Evolutionary conservation across 2,888 invertebrate genomes (phyloP), one percentile per base, ranked within the genome.

Genomic region (Teinopalpus imperialis): DNA sequence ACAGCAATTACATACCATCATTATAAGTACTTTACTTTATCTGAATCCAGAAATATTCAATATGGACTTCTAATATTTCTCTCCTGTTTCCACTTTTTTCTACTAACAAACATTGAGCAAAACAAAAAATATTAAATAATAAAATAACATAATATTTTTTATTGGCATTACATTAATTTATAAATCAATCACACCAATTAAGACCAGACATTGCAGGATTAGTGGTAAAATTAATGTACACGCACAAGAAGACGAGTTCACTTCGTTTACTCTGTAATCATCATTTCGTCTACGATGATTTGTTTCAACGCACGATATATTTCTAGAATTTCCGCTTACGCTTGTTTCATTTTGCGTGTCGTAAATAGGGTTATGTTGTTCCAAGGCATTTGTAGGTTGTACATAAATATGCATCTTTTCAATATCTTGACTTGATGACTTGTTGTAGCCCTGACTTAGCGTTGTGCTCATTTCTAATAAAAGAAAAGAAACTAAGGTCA

Each of bases 391-490:
- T 24, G n/a, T 24, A 8, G 31, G 3, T 30, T 36, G 16, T 13
- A 12, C 1, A 12, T 16, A 37, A 23, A 24, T 10, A 23, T 7
- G 5, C n/a, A 37, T 24, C 13, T 44, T 36, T 16, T 30, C 30
- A 31, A 37, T n/a, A 23, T 31, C 24, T 14, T 31, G 18, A 10
- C 24, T 23, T 9, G 23, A 37, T 14, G n/a, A n/a, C n/a, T 23
- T 24, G 8, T 24, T 26, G 13, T 7, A 27, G 7, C 27, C 34
- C 26, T 16, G 7, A 7, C 10, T 31, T 16, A 44, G 10, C 10
- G 18, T 24, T 9, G 12, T 13, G 20, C 31, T 37, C 9, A 8
- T 16, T 37, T 36, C 43, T 44, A 29, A 18, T 29, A 37, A 30
- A 18, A 43, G 8, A 37, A 44, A 36, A 35, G 1, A 27, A 35